Conservation (phyloP, 2,888 invertebrate genomes). For the Ecliptopera silaceata region DNA sequence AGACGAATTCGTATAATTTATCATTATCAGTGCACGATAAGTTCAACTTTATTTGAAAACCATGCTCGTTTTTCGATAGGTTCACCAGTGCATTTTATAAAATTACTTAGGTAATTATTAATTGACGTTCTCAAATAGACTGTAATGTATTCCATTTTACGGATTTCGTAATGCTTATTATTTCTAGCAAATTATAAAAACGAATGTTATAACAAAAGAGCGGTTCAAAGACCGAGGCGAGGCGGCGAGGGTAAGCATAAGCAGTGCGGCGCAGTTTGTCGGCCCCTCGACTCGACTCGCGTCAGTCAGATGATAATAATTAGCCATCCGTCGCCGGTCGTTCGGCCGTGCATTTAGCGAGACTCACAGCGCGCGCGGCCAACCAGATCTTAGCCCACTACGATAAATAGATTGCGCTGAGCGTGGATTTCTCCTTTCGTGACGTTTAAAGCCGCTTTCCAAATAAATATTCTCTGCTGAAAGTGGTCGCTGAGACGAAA, state of each 20-base stretch:
- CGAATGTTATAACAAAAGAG: conserved; percentile 37
- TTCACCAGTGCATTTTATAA: no score
- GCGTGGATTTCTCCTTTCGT: conserved; percentile 21
- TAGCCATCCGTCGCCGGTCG: conserved; percentile 24
- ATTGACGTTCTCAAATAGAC: no score
- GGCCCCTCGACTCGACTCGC: conserved; percentile 29
- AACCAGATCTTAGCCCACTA: not conserved
- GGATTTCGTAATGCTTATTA: not conserved
- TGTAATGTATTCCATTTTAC: no score
- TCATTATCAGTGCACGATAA: no score
- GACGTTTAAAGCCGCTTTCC: conserved; percentile 4
- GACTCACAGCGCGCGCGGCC: conserved; percentile 31
- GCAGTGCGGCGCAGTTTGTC: conserved; percentile 38
- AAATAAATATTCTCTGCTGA: conserved; percentile 19
- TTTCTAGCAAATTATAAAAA: no score
- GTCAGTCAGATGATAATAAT: conserved; percentile 44
- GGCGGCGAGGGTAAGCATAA: no score
- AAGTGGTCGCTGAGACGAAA: conserved; percentile 44
- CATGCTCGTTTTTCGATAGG: no score
- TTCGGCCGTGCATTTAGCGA: conserved; percentile 40
- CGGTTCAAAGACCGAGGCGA: conserved; percentile 68
- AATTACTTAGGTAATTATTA: no score
- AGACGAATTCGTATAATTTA: no score
- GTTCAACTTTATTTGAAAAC: no score
- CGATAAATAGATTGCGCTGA: conserved; percentile 8